Percentiles rank a stretch among this genome's conserved stretches.
Evolutionary conservation across 64 coral and sea anemone species (phyloP).

Genomic region (Stichodactyla helianthus): DNA sequence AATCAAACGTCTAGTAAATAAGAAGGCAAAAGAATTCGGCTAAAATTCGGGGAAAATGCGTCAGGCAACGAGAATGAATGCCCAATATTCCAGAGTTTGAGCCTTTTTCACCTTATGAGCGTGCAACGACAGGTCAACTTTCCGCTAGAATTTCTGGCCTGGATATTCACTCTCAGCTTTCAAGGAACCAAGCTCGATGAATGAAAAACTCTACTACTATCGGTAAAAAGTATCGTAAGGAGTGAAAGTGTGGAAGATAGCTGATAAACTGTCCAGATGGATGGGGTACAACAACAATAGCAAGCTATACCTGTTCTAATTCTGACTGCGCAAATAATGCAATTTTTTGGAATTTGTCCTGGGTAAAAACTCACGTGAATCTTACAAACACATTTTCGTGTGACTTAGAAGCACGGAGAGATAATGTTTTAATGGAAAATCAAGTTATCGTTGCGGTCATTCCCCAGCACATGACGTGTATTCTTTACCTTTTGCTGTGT

Average conservation of each 20-base stretch:
- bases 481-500: slow-evolving; percentile 9
- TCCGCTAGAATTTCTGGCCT: not conserved
- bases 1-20: not conserved
- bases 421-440: slow-evolving; percentile 2
- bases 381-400: not conserved
- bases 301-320: not conserved
- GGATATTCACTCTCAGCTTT: not conserved
- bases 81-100: not conserved
- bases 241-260: not conserved
- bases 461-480: slow-evolving; percentile 3
- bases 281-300: not conserved
- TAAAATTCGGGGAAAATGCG: not conserved
- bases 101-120: not conserved
- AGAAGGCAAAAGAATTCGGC: not conserved
- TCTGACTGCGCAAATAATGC: slow-evolving; percentile 11
- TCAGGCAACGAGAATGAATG: not conserved
- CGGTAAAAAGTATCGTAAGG: not conserved
- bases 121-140: not conserved
- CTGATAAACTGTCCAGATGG: not conserved
- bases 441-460: not conserved
- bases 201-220: not conserved
- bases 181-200: not conserved
- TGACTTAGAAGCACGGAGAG: not conserved
- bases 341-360: slow-evolving; percentile 9
- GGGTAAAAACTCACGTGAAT: slow-evolving; percentile 24